phyloP scores from a whole-genome alignment of 1,140 invertebrate genomes.

The Cyrtorhinus lividipennis region DNA sequence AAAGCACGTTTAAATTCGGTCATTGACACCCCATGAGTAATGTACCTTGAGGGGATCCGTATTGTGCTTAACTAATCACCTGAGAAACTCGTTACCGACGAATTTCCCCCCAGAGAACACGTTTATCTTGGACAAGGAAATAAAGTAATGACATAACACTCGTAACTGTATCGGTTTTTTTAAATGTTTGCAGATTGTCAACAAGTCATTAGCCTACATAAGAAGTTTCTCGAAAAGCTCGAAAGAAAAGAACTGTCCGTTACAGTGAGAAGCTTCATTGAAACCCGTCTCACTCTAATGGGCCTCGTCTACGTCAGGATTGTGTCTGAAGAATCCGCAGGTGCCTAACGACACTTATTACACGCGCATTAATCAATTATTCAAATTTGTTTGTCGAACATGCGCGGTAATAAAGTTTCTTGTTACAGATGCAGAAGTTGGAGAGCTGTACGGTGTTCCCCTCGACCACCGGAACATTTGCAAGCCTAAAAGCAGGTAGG shows the following conservation, averaged over 20 bases:
- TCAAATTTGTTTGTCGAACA: not conserved
- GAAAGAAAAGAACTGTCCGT: slow-evolving; percentile 34
- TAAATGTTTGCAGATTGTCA: slow-evolving; percentile 38
- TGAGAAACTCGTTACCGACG: too few relatives aligned
- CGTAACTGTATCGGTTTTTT: not conserved
- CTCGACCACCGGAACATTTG: slow-evolving; percentile 56
- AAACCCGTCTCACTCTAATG: slow-evolving; percentile 51
- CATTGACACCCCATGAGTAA: too few relatives aligned
- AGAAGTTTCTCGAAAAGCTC: slow-evolving; percentile 35
- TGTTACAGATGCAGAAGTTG: slow-evolving; percentile 53
- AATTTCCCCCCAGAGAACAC: too few relatives aligned
- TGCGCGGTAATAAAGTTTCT: slow-evolving; percentile 7
- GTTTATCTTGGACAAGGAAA: too few relatives aligned
- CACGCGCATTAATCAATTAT: not conserved
- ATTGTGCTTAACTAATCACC: too few relatives aligned
- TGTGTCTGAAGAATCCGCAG: slow-evolving; percentile 48
- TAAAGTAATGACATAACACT: not conserved
- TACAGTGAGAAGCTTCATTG: slow-evolving; percentile 47
- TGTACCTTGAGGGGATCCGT: too few relatives aligned
- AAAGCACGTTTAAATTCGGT: too few relatives aligned
- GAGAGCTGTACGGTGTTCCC: slow-evolving; percentile 44
- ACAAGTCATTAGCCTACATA: slow-evolving; percentile 42
- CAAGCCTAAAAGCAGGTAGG: slow-evolving; percentile 41
- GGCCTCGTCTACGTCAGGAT: slow-evolving; percentile 48
- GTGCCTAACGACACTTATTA: slow-evolving; percentile 34